Evolutionary conservation across 2,113 vertebrate genomes (phyloP), one percentile per base, ranked within the genome.

Genomic region (Meles meles): DNA sequence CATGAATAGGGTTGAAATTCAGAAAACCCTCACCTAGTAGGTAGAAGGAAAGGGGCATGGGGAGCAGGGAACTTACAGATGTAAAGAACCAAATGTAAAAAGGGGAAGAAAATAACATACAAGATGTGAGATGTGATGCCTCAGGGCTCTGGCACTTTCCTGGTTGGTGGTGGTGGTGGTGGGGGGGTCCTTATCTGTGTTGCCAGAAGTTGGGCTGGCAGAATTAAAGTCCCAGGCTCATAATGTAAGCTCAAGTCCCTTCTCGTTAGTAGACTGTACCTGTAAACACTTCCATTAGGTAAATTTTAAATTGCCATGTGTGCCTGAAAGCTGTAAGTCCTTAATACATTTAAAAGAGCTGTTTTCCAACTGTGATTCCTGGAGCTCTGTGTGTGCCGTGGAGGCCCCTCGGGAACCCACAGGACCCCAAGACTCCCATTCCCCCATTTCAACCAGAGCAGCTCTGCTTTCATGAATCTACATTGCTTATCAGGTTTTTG

Each of bases 391-490:
- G n/a, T 27, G 4, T 71, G 76, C 74, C 23, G 2, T 0, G 10
- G 39, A 49, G 49, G 18, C 15, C 27, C 18, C 9, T 71, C 7
- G 15, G 57, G 8, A 18, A 6, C 3, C 47, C 37, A 10, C 1
- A 3, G 20, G 27, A 39, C 25, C 23, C 9, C 34, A 29, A 9
- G 74, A 12, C 5, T 71, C 49, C 71, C 34, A 7, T 9, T n/a
- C 61, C 17, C 34, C 23, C 18, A 2, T 55, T 77, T 44, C 65
- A 76, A 21, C 49, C 21, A 55, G 37, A 81, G 29, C 37, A 49
- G 6, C 79, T 81, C 86, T 94, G 57, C 77, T 81, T 49, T 96
- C 72, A 49, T 20, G 57, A 37, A 52, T n/a, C 21, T 84, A 15
- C 31, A 3, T 81, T 92, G 39, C 39, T 90, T 47, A n/a, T 23